phyloP scores from a whole-genome alignment of 1,140 invertebrate genomes.

The Latrodectus geometricus region DNA sequence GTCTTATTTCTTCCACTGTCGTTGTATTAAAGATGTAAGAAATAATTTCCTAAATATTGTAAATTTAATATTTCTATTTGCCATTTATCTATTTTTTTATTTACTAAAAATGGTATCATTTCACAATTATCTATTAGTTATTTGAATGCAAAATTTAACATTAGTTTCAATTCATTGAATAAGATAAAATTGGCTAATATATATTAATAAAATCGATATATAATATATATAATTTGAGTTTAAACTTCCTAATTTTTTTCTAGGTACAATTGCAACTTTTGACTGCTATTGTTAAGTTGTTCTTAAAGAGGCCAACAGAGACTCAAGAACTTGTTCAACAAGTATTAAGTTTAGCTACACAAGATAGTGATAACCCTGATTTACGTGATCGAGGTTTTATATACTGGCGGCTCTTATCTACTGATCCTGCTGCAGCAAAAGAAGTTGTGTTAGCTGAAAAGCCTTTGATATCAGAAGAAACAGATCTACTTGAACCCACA shows the following conservation, averaged over 20 bases:
- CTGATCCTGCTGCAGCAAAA: slow-evolving; percentile 98
- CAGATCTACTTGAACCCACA: slow-evolving; percentile 97
- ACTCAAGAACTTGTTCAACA: slow-evolving; percentile 97
- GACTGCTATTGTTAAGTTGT: slow-evolving; percentile 98
- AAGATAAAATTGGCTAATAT: no score
- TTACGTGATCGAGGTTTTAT: slow-evolving; percentile 98
- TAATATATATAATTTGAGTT: no score
- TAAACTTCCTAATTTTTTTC: not conserved
- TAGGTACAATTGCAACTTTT: slow-evolving; percentile 93
- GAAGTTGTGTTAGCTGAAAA: slow-evolving; percentile 99
- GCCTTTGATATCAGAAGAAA: slow-evolving; percentile 99
- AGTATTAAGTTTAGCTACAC: slow-evolving; percentile 91
- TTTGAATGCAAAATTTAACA: no score
- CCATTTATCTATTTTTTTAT: no score
- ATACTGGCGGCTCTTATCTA: slow-evolving; percentile 98
- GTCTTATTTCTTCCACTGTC: no score
- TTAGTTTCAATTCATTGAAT: no score
- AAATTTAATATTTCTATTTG: no score
- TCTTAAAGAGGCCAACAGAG: slow-evolving; percentile 96
- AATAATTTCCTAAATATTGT: no score
- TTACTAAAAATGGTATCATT: no score
- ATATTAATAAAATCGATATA: no score
- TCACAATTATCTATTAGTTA: no score
- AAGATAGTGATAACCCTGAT: slow-evolving; percentile 99
- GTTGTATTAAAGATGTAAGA: no score